These are phyloP conservation scores for Mastomys coucha DNA, from an alignment of 2,113 vertebrate genomes.

Conservation along the genomic window DNA sequence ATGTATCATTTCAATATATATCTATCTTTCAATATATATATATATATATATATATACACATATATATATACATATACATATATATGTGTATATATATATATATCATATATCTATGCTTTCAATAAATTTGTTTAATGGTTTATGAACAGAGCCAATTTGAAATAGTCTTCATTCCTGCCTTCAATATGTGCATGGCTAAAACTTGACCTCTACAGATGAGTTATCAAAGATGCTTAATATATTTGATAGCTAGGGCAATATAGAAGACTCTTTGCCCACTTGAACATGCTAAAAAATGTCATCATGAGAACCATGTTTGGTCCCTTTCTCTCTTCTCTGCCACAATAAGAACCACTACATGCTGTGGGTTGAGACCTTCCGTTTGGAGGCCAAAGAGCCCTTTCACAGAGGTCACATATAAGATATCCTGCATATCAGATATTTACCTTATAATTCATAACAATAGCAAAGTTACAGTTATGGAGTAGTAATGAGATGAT, in stretches of 20 bases:
- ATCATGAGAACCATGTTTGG: accelerated
- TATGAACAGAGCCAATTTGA: not conserved
- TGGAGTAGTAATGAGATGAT: not conserved
- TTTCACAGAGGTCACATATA: not conserved
- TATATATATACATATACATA: no score
- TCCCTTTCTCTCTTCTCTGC: not conserved
- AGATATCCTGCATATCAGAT: not conserved
- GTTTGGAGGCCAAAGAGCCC: not conserved
- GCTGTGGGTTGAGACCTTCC: not conserved
- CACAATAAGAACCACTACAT: not conserved
- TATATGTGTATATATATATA: no score
- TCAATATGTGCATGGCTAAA: not conserved
- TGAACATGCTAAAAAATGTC: not conserved
- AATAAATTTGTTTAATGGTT: not conserved
- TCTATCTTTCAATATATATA: no score
- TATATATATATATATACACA: no score
- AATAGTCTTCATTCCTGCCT: not conserved
- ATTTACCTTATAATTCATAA: not conserved
- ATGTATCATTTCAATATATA: no score
- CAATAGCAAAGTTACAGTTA: not conserved
- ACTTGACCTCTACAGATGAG: not conserved
- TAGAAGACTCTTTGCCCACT: not conserved
- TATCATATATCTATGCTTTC: not conserved
- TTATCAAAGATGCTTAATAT: not conserved
- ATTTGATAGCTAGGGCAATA: not conserved